Evolutionary conservation across 2,888 invertebrate species (phyloP).

Genomic region (Vandiemenella viatica): DNA sequence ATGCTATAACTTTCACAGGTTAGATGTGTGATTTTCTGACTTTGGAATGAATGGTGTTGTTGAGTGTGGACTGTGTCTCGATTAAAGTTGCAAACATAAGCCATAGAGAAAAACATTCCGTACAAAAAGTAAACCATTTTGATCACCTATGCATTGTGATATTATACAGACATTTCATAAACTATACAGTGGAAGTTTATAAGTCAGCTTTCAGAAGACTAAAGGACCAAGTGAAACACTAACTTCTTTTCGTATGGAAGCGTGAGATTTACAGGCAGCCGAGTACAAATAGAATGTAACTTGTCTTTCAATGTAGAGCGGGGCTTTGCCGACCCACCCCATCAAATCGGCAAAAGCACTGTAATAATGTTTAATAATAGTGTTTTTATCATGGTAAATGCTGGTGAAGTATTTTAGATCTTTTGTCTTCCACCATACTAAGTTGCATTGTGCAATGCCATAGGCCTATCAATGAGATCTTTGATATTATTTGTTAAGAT

Average conservation of each 20-base stretch:
- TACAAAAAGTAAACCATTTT: too few species aligned
- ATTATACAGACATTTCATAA: neutral
- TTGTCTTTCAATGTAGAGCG: constrained; percentile 5
- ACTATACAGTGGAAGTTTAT: constrained; percentile 14
- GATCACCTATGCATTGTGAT: too few species aligned
- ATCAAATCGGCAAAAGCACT: constrained; percentile 6
- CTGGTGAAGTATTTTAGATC: too few species aligned
- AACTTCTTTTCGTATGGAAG: constrained; percentile 11
- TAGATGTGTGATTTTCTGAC: neutral
- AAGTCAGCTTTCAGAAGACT: constrained; percentile 9
- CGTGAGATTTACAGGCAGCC: constrained; percentile 6
- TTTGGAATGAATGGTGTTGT: neutral
- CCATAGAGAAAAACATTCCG: too few species aligned
- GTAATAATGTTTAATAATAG: too few species aligned
- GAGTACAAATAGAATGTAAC: constrained; percentile 15
- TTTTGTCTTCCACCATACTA: constrained; percentile 13
- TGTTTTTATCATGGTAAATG: too few species aligned
- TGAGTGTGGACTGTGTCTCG: too few species aligned
- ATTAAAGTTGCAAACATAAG: too few species aligned
- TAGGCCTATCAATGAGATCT: constrained; percentile 10
- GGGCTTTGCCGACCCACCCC: constrained; percentile 10
- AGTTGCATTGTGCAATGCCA: constrained; percentile 13
- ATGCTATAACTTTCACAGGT: neutral
- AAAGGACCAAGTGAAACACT: constrained; percentile 16
- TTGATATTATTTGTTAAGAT: constrained; percentile 3